A percentile compares a stretch with the other conserved stretches of the same genome.
Evolutionary conservation across 2,888 invertebrate species (phyloP).

Genomic region (Rhamnusium bicolor): DNA sequence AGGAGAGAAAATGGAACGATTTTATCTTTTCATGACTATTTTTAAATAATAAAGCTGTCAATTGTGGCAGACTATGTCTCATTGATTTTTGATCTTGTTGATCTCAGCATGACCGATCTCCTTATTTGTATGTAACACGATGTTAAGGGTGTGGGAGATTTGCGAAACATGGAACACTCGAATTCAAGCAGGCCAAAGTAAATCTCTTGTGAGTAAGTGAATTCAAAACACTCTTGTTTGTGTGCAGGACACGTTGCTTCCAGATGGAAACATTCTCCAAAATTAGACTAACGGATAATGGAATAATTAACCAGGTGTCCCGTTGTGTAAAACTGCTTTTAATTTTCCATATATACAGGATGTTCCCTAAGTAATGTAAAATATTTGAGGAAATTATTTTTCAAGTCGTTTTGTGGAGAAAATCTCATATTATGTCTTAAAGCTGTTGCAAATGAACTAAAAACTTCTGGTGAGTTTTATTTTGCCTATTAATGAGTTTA

Average conservation of each 20-base stretch:
- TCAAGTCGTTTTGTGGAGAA: too few relatives aligned
- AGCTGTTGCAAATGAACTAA: too few relatives aligned
- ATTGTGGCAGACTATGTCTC: background rate
- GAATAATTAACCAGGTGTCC: too few relatives aligned
- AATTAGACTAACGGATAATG: background rate
- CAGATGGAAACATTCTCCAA: background rate
- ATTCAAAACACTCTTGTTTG: background rate
- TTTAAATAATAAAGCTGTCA: background rate
- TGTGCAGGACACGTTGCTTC: background rate
- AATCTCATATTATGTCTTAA: too few relatives aligned
- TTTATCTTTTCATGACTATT: too few relatives aligned
- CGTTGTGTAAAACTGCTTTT: too few relatives aligned
- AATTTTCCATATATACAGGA: too few relatives aligned
- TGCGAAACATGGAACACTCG: background rate
- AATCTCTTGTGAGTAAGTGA: conserved; percentile 5
- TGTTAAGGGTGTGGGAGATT: conserved; percentile 4
- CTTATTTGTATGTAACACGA: conserved; percentile 10
- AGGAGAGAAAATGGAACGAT: too few relatives aligned
- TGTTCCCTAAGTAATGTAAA: too few relatives aligned
- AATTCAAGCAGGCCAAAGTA: background rate
- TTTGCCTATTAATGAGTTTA: too few relatives aligned
- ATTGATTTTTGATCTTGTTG: background rate
- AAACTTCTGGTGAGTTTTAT: too few relatives aligned
- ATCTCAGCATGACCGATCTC: background rate
- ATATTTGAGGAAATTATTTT: too few relatives aligned